Conservation (phyloP, 2,888 invertebrate species). For the Caenorhabditis sp. region DNA sequence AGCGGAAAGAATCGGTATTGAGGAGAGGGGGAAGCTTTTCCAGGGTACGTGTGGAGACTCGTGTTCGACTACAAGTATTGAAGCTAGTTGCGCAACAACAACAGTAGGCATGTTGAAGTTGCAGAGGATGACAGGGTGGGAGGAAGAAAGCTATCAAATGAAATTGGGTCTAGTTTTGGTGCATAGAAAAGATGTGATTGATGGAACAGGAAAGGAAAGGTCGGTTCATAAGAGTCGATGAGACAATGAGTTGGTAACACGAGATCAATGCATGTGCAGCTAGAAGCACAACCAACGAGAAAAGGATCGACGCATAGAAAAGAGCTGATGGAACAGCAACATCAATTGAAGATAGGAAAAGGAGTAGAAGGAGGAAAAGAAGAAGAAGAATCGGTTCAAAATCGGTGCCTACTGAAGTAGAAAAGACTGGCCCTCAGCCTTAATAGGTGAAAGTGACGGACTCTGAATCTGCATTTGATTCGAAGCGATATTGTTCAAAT, state of each 20-base stretch:
- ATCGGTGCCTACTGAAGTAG: slow-evolving; percentile 67
- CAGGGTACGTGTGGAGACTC: slow-evolving; percentile 50
- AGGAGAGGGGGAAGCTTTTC: slow-evolving; percentile 16
- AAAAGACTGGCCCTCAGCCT: slow-evolving; percentile 64
- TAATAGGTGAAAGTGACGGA: slow-evolving; percentile 66
- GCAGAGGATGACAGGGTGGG: background rate
- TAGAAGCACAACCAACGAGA: slow-evolving; percentile 65
- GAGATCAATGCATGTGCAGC: slow-evolving; percentile 66
- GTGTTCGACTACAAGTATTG: slow-evolving; percentile 66
- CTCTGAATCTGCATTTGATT: slow-evolving; percentile 50
- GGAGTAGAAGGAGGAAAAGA: background rate
- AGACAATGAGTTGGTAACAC: slow-evolving; percentile 58
- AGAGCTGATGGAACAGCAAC: slow-evolving; percentile 21
- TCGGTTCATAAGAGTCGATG: slow-evolving; percentile 55
- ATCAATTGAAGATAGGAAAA: background rate
- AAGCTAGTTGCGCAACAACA: slow-evolving; percentile 42
- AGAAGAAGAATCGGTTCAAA: slow-evolving; percentile 21
- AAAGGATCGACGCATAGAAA: slow-evolving; percentile 63
- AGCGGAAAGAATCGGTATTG: slow-evolving; percentile 22
- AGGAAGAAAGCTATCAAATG: slow-evolving; percentile 32
- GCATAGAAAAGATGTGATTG: slow-evolving; percentile 44
- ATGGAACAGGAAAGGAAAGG: slow-evolving; percentile 4
- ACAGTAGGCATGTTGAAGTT: slow-evolving; percentile 15
- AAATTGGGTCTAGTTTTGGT: slow-evolving; percentile 54
- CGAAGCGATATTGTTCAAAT: slow-evolving; percentile 43